Conservation (phyloP, 2,888 invertebrate genomes). For the Yponomeuta malinellus region DNA sequence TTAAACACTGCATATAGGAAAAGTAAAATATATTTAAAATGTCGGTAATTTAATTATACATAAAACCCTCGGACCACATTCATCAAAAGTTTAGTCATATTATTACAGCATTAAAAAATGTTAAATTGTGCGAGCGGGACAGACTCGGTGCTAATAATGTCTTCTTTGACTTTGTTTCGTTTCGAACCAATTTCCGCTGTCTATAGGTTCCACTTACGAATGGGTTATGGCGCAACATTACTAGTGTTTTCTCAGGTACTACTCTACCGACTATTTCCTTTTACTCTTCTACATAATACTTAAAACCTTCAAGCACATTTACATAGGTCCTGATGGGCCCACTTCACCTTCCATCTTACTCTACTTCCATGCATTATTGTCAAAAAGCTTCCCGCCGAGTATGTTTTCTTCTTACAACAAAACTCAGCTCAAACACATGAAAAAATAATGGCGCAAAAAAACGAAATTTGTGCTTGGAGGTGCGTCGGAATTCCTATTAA, state of each 20-base stretch:
- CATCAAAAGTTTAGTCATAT: no score
- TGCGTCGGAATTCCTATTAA: slow-evolving; percentile 24
- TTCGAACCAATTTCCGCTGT: not conserved
- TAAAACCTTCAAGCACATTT: not conserved
- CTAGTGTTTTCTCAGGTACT: not conserved
- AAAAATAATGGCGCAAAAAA: slow-evolving; percentile 10
- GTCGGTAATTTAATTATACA: no score
- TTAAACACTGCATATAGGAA: no score
- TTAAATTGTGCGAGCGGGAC: no score
- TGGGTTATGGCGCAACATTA: not conserved
- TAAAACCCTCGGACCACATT: no score
- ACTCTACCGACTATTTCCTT: not conserved
- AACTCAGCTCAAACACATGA: slow-evolving; percentile 6
- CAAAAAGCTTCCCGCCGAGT: not conserved
- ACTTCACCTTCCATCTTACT: not conserved
- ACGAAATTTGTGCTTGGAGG: slow-evolving; percentile 10
- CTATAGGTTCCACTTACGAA: not conserved
- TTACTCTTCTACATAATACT: not conserved
- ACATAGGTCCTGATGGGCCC: not conserved
- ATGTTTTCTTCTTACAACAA: slow-evolving; percentile 1
- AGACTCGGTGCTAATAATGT: not conserved
- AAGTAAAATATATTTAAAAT: no score
- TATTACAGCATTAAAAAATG: no score
- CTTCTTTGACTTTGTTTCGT: not conserved
- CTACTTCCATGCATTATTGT: slow-evolving; percentile 1